Conservation (phyloP, 2,888 invertebrate species). For the Leptopilina drosophilae region DNA sequence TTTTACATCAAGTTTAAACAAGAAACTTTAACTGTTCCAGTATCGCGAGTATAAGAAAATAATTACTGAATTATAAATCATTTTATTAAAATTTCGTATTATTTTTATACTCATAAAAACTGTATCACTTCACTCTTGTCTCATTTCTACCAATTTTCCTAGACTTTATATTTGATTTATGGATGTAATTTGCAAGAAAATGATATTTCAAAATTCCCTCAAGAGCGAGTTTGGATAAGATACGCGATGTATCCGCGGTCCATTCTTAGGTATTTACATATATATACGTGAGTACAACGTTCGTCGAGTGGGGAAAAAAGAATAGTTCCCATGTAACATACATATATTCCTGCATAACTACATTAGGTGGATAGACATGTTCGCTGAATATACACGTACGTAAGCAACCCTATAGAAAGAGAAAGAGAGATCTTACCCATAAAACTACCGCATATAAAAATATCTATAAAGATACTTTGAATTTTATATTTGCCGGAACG, state of each 20-base stretch:
- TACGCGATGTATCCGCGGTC: slow-evolving; percentile 25
- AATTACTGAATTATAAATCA: too few species aligned
- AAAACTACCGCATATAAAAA: slow-evolving; percentile 69
- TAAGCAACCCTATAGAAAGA: slow-evolving; percentile 43
- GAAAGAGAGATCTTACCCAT: slow-evolving; percentile 48
- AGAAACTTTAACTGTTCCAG: too few species aligned
- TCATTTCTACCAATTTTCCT: slow-evolving; percentile 4
- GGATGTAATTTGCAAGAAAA: slow-evolving; percentile 33
- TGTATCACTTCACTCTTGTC: not conserved
- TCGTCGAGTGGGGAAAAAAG: slow-evolving; percentile 48
- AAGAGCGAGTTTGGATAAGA: slow-evolving; percentile 24
- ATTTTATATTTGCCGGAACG: slow-evolving; percentile 72
- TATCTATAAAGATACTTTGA: slow-evolving; percentile 73
- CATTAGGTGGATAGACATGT: slow-evolving; percentile 62
- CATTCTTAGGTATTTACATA: slow-evolving; percentile 56
- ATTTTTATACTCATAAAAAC: too few species aligned
- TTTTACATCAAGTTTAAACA: too few species aligned
- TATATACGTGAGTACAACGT: slow-evolving; percentile 47
- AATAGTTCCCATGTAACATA: slow-evolving; percentile 57
- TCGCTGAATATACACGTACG: slow-evolving; percentile 49
- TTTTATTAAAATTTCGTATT: too few species aligned
- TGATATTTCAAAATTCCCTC: slow-evolving; percentile 36
- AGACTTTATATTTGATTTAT: slow-evolving; percentile 2
- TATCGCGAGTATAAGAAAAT: too few species aligned
- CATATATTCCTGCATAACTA: slow-evolving; percentile 75